phyloP scores from a whole-genome alignment of 2,113 vertebrate genomes.

The Halcyon malimbica region DNA sequence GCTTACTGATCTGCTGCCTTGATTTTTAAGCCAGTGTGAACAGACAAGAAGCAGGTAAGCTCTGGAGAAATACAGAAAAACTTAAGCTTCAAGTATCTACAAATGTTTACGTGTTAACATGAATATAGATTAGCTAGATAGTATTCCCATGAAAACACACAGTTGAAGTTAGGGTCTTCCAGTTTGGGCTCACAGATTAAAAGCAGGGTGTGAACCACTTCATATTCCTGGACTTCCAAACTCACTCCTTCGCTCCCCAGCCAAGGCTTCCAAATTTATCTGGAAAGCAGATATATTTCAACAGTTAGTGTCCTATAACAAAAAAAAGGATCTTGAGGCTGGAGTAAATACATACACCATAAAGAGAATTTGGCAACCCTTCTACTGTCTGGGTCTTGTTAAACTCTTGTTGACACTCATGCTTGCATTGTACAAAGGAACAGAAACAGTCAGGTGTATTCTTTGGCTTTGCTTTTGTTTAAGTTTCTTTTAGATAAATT shows the following conservation, averaged over 20 bases:
- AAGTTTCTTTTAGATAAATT: constrained; percentile 29
- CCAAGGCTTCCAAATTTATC: not conserved
- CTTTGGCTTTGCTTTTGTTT: not conserved
- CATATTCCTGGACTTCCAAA: not conserved
- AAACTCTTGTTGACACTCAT: not conserved
- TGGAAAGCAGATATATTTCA: constrained; percentile 24
- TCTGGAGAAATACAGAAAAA: not conserved
- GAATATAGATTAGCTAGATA: not conserved
- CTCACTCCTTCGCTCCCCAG: not conserved
- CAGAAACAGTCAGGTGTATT: constrained; percentile 55
- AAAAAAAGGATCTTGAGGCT: not conserved
- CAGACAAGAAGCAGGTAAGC: not conserved
- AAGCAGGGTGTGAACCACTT: not conserved
- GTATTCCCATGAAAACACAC: not conserved
- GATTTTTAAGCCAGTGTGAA: not conserved
- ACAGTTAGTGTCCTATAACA: not conserved
- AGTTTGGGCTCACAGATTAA: not conserved
- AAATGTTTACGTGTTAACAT: not conserved
- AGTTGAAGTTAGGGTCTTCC: not conserved
- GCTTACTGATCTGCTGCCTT: not conserved
- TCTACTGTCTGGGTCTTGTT: constrained; percentile 37
- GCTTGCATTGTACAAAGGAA: not conserved
- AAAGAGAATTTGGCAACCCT: constrained; percentile 25
- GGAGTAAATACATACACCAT: not conserved
- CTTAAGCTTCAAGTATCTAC: not conserved